Base-by-base conservation (phyloP, 2,797 vertebrate species). In the Phalanger gymnotis region DNA sequence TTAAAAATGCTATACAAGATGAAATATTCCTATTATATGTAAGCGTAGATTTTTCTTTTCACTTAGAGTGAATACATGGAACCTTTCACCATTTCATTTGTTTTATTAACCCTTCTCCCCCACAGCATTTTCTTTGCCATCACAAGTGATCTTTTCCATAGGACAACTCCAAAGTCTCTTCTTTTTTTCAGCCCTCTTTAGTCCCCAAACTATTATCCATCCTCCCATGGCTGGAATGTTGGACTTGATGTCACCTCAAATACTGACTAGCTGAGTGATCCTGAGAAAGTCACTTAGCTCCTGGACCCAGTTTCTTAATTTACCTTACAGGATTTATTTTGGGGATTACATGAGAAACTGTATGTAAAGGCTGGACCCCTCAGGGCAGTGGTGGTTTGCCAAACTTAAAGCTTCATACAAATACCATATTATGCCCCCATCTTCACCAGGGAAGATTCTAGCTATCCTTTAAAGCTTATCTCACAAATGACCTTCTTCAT, bases 181-280 rank as follows among this genome's bases (percentile, higher is more conserved):
- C n/a, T n/a, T 10, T 0, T 0, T 89, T 96, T 94, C 28, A 56
- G 0, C 53, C 57, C 4, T 51, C 53, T 61, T 54, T 52, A 40
- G 90, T 55, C 90, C 34, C 91, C 91, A 56, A 91, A 94, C 94
- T 96, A 94, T 94, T 53, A 95, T 55, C 90, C 58, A 3, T 53
- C 54, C 2, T 5, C 55, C 92, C 94, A 89, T 87, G 4, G 5
- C 16, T n/a, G 34, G 61, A 66, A 11, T n/a, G 13, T 58, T 58
- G 12, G 12, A 61, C 12, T 61, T 61, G 61, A 66, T n/a, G 14
- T n/a, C 61, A 66, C 34, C 14, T 66, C 61, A 66, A 5, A 66
- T 66, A 34, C 31, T 58, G 58, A 61, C 7, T 58, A 61, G 57
- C 30, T 34, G 31, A 34, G 58, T 61, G 13, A 61, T 34, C 31